Evolutionary conservation across 1,140 invertebrate genomes (phyloP), one percentile per base, ranked within the genome.

Genomic region (Tetranychus cinnabarinus): DNA sequence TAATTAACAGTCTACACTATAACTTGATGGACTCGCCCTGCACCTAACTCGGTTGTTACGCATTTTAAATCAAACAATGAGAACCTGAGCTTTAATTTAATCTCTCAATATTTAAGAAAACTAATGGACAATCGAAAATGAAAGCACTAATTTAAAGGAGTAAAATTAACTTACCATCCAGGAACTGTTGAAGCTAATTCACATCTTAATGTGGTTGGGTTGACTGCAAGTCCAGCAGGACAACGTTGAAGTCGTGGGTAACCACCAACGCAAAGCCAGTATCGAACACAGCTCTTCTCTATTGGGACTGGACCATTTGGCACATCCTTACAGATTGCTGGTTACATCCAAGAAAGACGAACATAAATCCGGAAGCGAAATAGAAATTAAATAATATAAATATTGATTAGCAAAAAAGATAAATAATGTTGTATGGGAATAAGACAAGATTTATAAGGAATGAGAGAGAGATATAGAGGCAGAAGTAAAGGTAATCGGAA

Each of bases 261-360:
- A 3, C 87, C 88, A 39, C 86, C 87, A 71, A 90, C 86, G 68
- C 87, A 91, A 66, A 88, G 83, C 87, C 88, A 91, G 73, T 89
- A 91, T 35, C 87, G 77, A 73, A 88, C 88, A 77, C 87, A 91
- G 3, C 85, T 88, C 73, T 90, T 89, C 65, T 86, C 87, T 35
- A 86, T 71, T 8, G 79, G 76, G 7, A 82, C 79, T 65, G 79
- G 79, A 61, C 83, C 84, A 69, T 87, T 86, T 36, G 86, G 77
- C 66, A 88, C 85, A 60, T 89, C 85, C 70, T 88, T 88, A 72
- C 87, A 90, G 13, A 91, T 79, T 63, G 88, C 86, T 90, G 73
- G 57, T 31, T 42, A 36, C 45, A 50, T 10, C 6, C 1, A n/a
- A n/a, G 13, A 23, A 2, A 52, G 23, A 33, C 13, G 86, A 89